Conservation (phyloP, 2,888 invertebrate species). For the Unio pictorum region DNA sequence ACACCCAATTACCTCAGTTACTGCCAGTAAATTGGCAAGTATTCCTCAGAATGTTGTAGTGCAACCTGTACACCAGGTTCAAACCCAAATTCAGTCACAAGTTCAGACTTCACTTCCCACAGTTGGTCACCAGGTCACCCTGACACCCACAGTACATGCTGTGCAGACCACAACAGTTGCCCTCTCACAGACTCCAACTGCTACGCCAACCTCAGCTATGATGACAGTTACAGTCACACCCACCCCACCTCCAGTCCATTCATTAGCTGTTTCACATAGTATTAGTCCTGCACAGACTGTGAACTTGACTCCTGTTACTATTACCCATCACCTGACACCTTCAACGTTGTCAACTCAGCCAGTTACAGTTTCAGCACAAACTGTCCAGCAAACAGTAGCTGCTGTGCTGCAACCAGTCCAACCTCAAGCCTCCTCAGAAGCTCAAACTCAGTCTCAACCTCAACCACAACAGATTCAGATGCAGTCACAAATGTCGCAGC, state of each 20-base stretch:
- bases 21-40: conserved; percentile 34
- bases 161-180: conserved; percentile 27
- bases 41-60: conserved; percentile 46
- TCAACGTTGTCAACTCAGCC: conserved; percentile 15
- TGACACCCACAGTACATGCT: conserved; percentile 22
- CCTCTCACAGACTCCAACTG: conserved; percentile 28
- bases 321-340: conserved; percentile 24
- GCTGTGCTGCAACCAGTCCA: conserved; percentile 5
- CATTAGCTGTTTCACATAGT: conserved; percentile 8
- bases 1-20: conserved; percentile 42
- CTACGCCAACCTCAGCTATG: conserved; percentile 11
- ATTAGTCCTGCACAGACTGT: conserved; percentile 11
- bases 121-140: conserved; percentile 14
- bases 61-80: conserved; percentile 30
- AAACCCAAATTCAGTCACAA: conserved; percentile 1
- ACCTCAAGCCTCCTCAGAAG: conserved; percentile 27
- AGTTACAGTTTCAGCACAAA: conserved; percentile 15
- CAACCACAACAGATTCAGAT: conserved; percentile 24
- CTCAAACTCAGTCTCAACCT: conserved; percentile 25
- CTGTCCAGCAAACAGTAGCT: conserved; percentile 23
- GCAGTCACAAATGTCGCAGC: conserved; percentile 5
- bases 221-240: conserved; percentile 30
- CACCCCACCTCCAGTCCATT: conserved; percentile 26
- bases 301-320: conserved; percentile 20
- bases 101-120: conserved; percentile 21